Conservation (phyloP, 2,888 invertebrate genomes). For the Epistrophe eligans region DNA sequence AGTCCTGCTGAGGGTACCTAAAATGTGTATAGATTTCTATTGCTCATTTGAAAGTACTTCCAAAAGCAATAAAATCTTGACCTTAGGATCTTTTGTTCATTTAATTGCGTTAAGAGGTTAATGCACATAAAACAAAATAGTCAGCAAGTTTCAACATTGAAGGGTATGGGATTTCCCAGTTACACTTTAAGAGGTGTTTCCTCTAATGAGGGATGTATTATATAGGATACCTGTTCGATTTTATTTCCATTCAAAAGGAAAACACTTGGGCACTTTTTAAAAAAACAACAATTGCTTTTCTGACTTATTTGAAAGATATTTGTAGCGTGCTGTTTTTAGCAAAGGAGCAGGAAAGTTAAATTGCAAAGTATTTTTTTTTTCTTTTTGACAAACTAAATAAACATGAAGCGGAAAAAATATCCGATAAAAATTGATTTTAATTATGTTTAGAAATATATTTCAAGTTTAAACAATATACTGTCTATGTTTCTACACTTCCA, state of each 20-base stretch:
- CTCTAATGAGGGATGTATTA: slow-evolving; percentile 30
- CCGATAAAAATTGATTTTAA: slow-evolving; percentile 51
- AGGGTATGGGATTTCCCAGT: slow-evolving; percentile 34
- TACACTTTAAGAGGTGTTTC: slow-evolving; percentile 16
- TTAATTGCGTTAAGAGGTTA: slow-evolving; percentile 29
- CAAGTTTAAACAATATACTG: background rate
- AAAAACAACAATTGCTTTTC: slow-evolving; percentile 1
- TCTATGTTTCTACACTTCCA: too few species aligned
- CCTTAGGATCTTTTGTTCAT: slow-evolving; percentile 25
- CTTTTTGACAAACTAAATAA: background rate
- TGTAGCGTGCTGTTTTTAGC: slow-evolving; percentile 15
- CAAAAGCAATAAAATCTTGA: slow-evolving; percentile 15
- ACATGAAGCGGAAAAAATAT: slow-evolving; percentile 31
- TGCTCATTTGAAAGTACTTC: slow-evolving; percentile 57
- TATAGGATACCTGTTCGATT: slow-evolving; percentile 9
- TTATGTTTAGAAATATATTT: slow-evolving; percentile 39
- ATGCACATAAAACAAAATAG: background rate
- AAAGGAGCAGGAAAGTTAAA: background rate
- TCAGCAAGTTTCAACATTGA: slow-evolving; percentile 1
- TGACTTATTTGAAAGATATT: slow-evolving; percentile 12
- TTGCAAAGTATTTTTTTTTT: background rate
- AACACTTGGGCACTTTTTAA: background rate
- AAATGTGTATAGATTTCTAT: too few species aligned
- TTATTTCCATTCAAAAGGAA: background rate
- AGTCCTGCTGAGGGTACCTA: slow-evolving; percentile 30